Evolutionary conservation across 37 sponge, comb jelly and placozoan genomes (phyloP), one percentile per base, ranked within the genome.

Genomic region (Cliona cf. orientalis): DNA sequence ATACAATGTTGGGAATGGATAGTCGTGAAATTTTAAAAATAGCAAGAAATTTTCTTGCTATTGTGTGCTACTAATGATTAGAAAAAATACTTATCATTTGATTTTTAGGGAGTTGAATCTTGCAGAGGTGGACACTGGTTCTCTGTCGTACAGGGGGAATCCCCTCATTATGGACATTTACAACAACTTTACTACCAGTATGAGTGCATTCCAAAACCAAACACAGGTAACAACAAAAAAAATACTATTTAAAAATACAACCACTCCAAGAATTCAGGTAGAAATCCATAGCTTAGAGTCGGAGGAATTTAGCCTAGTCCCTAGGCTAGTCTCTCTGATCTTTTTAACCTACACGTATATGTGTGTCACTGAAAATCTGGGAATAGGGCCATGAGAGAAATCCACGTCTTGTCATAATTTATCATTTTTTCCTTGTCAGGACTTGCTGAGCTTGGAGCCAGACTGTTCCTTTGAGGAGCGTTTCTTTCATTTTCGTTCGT

Each of bases 401-500:
- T 3, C n/a, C n/a, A n/a, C n/a, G n/a, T 53, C 56, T 19, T 53
- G 12, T 21, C 42, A 32, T 58, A 58, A 29, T 29, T 70, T 74
- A 46, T 63, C 55, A 9, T 64, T 14, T 42, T 35, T 5, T 80
- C 46, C 49, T 59, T 19, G 63, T 23, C 33, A 91, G 92, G 88
- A 87, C 60, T 43, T 86, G 76, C 62, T 91, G 57, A 42, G 68
- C 60, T 35, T 91, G 17, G 74, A 82, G 42, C 64, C 61, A 29
- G 88, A 83, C 22, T 80, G 70, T 65, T 45, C 46, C 9, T 93
- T 95, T 84, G 95, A 95, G 53, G 69, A 65, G 71, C 78, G 76
- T 34, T 95, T 95, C 91, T 95, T 91, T 64, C 71, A 57, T 33
- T 95, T 95, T 62, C 84, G 95, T 19, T 69, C 69, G 31, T 78